These are phyloP conservation scores for Brachionus manjavacas DNA, from an alignment of 1,140 invertebrate species.

Conservation along the genomic window DNA sequence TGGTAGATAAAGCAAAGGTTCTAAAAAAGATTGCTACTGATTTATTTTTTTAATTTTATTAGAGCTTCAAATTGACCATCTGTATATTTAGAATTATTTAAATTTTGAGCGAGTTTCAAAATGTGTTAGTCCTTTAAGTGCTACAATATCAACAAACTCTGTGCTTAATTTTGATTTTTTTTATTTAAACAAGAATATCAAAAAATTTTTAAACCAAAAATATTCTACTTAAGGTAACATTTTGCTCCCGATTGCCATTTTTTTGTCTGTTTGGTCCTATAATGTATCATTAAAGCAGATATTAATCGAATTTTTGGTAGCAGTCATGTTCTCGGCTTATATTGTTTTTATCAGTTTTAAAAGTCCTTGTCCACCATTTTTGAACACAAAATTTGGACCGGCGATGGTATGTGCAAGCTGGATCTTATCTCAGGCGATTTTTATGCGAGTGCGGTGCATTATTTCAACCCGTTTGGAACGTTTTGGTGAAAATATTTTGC, in stretches of 20 bases:
- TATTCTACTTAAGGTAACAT: not conserved
- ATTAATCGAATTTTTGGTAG: not conserved
- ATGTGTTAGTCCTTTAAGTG: no score
- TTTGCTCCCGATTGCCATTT: slow-evolving; percentile 26
- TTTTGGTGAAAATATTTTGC: slow-evolving; percentile 19
- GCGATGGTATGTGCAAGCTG: not conserved
- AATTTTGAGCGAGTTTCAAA: no score
- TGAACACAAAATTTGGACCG: not conserved
- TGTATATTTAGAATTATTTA: no score
- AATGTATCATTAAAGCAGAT: slow-evolving; percentile 5
- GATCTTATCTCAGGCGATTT: slow-evolving; percentile 9
- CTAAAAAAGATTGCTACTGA: no score
- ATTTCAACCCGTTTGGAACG: slow-evolving; percentile 30
- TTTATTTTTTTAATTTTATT: no score
- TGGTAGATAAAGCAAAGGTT: no score
- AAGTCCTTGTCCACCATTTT: slow-evolving; percentile 39
- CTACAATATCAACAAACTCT: not conserved
- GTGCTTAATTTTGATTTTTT: not conserved
- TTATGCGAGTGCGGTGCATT: slow-evolving; percentile 31
- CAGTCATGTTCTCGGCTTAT: not conserved
- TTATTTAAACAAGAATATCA: not conserved
- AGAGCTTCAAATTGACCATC: no score
- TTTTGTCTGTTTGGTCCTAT: slow-evolving; percentile 38
- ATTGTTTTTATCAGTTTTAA: not conserved
- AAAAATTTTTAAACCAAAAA: not conserved